Base-by-base conservation (phyloP, 2,888 invertebrate genomes). In the Melikaiella ostensackeni region DNA sequence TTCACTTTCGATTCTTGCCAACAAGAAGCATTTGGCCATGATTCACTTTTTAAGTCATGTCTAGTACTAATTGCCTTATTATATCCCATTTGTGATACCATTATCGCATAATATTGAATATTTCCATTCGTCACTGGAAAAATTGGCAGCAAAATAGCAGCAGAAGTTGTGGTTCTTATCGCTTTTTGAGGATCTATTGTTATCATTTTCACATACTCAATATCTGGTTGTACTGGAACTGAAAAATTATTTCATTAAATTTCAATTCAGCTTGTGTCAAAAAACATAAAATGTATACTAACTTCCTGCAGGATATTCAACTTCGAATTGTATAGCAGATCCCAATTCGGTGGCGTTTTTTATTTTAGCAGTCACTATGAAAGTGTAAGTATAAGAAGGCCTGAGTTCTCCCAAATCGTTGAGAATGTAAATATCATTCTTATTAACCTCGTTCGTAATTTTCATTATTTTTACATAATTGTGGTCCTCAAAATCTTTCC, bases 241-340 rank as follows among this genome's bases (percentile, higher is more conserved):
- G 38, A 21, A 75, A 78, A 35, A 33, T 63, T 46, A 64, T 3
- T 38, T 74, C 24, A 62, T 46, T 38, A 38, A 24, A 64, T 21
- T n/a, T n/a, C n/a, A n/a, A n/a, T n/a, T n/a, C n/a, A n/a, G n/a
- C n/a, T n/a, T n/a, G n/a, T n/a, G n/a, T n/a, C n/a, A n/a, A n/a
- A 74, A 27, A 27, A 50, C 62, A 46, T 19, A 38, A 66, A 61
- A 46, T 42, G 13, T 33, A 33, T 13, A 83, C 89, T 83, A 84
- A 91, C 91, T 87, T 78, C 89, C 90, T 75, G 90, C 86, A 24
- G 91, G 91, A 80, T 86, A 90, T 24, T 63, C 6, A 9, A 85
- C 35, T 35, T 59, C 30, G 57, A 70, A 75, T 16, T 33, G 75
- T 24, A 78, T 61, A 63, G 57, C 75, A 24, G 83, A 76, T 24